Evolutionary conservation across 2,113 vertebrate species (phyloP), one percentile per base, ranked within the genome.

Genomic region (Burhinus bistriatus): DNA sequence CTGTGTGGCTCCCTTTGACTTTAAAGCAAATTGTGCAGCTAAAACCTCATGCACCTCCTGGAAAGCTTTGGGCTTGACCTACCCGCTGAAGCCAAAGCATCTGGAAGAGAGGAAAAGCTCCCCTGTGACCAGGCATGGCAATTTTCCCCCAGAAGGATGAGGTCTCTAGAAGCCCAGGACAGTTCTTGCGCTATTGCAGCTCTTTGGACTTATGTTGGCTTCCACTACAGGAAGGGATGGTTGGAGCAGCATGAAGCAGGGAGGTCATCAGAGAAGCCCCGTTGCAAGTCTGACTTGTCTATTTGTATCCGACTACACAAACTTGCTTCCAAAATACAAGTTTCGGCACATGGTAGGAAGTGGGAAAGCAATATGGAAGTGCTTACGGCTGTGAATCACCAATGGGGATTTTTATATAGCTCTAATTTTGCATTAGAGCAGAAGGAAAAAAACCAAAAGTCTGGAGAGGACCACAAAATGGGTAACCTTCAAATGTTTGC

Each of bases 11-110:
- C 52, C 36, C 40, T 71, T 7, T 32, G 78, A 86, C 89, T 93
- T 91, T 25, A 83, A 89, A 96, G 84, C 6, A 80, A 95, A 95
- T 55, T 70, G 29, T 90, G 87, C 1, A 5, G 82, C 78, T 94
- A 6, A 95, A 94, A 93, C 66, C 84, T 80, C 77, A 88, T 58
- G 58, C 78, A 91, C 75, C 81, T 94, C 91, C 77, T 90, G 66
- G 83, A 82, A 83, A 87, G n/a, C 66, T 94, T 34, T 54, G 70
- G 78, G 49, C 21, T 90, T 85, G 55, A 93, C 62, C 75, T 64
- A 21, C 77, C 26, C 6, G 0, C 76, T 1, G 0, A 89, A 83
- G 59, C 83, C 77, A 96, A 91, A 76, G 54, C 58, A 66, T 70
- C 75, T 93, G 89, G 83, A 89, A 70, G 54, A 57, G 40, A 66